A percentile compares a stretch with the other conserved stretches of the same genome.
Evolutionary conservation across 2,113 vertebrate species (phyloP).

Genomic region (Daboia siamensis): DNA sequence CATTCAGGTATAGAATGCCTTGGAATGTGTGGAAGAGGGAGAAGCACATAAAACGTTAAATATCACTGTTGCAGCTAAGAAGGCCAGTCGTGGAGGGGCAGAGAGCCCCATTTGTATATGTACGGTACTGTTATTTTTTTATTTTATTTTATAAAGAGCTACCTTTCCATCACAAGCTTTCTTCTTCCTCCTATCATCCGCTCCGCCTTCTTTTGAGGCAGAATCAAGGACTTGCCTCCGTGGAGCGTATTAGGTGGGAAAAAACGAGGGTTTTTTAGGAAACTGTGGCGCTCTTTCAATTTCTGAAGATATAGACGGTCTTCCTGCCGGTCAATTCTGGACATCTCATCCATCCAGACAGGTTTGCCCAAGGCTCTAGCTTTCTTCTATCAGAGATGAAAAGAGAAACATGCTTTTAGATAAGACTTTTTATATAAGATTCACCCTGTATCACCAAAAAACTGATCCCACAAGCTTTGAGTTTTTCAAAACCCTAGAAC

Average conservation of each 20-base stretch:
- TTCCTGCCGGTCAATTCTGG: conserved; percentile 48
- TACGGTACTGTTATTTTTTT: neutral
- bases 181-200: conserved; percentile 31
- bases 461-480: neutral
- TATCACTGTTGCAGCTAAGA: neutral
- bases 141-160: conserved; percentile 8
- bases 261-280: conserved; percentile 85
- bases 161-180: conserved; percentile 66
- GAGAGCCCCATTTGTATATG: neutral
- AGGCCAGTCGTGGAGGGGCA: neutral
- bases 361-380: conserved; percentile 33
- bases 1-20: neutral
- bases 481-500: neutral
- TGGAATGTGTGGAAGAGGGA: neutral
- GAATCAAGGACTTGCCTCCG: conserved; percentile 78
- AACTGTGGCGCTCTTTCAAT: conserved; percentile 69
- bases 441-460: neutral
- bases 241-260: conserved; percentile 70
- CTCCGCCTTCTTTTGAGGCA: conserved; percentile 59
- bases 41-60: neutral
- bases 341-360: conserved; percentile 56
- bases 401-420: conserved; percentile 13
- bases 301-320: conserved; percentile 58
- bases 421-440: accelerated
- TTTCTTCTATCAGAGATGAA: conserved; percentile 58